phyloP scores from a whole-genome alignment of 1,140 invertebrate species.

The Galleria mellonella region DNA sequence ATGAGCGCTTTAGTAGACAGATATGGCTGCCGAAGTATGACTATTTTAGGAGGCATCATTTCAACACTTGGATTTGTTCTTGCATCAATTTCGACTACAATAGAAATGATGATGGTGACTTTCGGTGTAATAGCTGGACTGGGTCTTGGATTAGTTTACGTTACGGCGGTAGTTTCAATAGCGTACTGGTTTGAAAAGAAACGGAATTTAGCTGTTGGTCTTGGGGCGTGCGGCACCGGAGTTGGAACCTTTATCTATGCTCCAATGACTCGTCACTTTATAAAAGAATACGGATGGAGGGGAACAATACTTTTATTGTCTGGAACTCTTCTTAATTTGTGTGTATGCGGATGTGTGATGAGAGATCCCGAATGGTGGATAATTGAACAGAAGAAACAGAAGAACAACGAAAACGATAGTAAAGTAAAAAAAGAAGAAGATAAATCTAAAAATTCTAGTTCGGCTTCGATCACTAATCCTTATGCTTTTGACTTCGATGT shows the following conservation, averaged over 20 bases:
- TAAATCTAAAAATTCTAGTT: conserved; percentile 58
- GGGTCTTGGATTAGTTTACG: conserved; percentile 90
- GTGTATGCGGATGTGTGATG: conserved; percentile 92
- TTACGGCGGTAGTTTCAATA: conserved; percentile 93
- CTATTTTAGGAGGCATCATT: conserved; percentile 86
- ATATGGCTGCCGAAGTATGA: conserved; percentile 90
- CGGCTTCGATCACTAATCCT: conserved; percentile 60
- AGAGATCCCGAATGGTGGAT: conserved; percentile 88
- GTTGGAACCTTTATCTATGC: conserved; percentile 91
- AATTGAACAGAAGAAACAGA: conserved; percentile 75
- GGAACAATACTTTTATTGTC: conserved; percentile 89
- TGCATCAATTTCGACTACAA: conserved; percentile 82
- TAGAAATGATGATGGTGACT: conserved; percentile 87
- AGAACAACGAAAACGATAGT: conserved; percentile 20
- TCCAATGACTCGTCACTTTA: conserved; percentile 84
- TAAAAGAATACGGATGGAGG: conserved; percentile 89
- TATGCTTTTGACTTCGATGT: conserved; percentile 46
- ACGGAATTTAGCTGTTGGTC: conserved; percentile 92
- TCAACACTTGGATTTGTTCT: conserved; percentile 86
- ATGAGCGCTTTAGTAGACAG: conserved; percentile 91
- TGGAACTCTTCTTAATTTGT: conserved; percentile 90
- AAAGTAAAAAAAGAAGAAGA: conserved; percentile 34
- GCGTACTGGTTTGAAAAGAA: conserved; percentile 97
- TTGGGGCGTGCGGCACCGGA: conserved; percentile 92
- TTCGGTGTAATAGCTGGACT: conserved; percentile 91